These are phyloP conservation scores for Rhagonycha lutea DNA, from an alignment of 2,888 invertebrate species.

Conservation along the genomic window DNA sequence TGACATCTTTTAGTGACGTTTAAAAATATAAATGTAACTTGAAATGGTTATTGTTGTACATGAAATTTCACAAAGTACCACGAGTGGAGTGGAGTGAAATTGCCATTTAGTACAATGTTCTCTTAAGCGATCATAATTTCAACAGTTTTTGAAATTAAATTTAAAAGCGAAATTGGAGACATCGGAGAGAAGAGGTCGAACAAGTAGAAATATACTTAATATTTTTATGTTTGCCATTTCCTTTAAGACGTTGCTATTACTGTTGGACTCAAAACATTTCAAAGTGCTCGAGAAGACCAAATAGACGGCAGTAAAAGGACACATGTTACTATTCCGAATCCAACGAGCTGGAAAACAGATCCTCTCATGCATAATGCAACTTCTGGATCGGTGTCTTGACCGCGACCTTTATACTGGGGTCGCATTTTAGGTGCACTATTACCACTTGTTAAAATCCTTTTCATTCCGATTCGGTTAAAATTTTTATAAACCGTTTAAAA, in stretches of 20 bases:
- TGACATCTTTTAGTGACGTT: too few species aligned
- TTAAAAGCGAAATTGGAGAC: background rate
- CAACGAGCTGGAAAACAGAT: slow-evolving; percentile 44
- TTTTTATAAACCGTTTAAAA: slow-evolving; percentile 6
- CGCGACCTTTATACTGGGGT: slow-evolving; percentile 43
- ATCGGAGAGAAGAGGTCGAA: background rate
- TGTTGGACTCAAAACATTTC: slow-evolving; percentile 29
- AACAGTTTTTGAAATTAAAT: background rate
- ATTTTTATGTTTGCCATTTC: slow-evolving; percentile 27
- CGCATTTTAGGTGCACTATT: slow-evolving; percentile 32
- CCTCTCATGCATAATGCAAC: slow-evolving; percentile 49
- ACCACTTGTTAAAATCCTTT: slow-evolving; percentile 18
- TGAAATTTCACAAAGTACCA: too few species aligned
- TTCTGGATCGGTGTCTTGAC: slow-evolving; percentile 46
- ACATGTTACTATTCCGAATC: slow-evolving; percentile 40
- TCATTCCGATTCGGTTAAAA: slow-evolving; percentile 9
- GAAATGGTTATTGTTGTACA: too few species aligned
- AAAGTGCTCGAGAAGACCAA: slow-evolving; percentile 29
- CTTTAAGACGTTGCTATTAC: slow-evolving; percentile 15
- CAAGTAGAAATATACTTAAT: slow-evolving; percentile 2
- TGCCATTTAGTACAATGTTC: too few species aligned
- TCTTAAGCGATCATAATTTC: too few species aligned
- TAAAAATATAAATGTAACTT: too few species aligned
- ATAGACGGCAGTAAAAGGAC: slow-evolving; percentile 39
- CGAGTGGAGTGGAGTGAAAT: too few species aligned